Base-by-base conservation (phyloP, 2,113 vertebrate genomes). In the Trachemys scripta region DNA sequence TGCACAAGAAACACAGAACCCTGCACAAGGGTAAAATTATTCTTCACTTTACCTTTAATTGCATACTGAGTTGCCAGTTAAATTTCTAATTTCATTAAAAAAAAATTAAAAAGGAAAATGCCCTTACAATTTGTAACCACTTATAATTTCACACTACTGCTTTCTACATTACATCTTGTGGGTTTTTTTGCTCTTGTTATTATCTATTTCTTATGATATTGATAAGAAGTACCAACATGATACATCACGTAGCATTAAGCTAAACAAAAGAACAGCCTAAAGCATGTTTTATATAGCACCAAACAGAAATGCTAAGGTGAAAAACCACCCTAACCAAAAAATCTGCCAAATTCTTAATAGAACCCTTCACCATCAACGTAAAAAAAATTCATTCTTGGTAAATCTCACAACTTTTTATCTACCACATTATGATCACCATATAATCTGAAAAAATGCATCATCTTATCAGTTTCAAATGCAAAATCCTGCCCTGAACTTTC, bases 181-280 rank as follows among this genome's bases (percentile, higher is more conserved):
- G 38, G 72, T 89, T 91, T 88, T 31, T 38, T 38, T 14, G 42
- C 42, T 69, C 82, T 94, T 13, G 14, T 25, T 20, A 35, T 88
- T 76, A 92, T 88, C 78, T 65, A 57, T 25, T 90, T 94, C 92
- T 92, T 76, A 35, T 76, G 86, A 93, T 90, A 97, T 95, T 94
- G 87, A 95, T 90, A 91, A 38, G 79, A 97, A 95, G 89, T 49
- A 94, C 38, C 87, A 96, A 96, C 93, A 97, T 94, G 96, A 88
- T 47, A 80, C 0, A 90, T 90, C 79, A 94, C 88, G 96, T 94
- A 96, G 96, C 75, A 97, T 96, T 92, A 96, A 97, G 84, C 92
- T 95, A 96, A 95, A 96, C 88, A 95, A 96, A 98, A 97, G 97
- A 90, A 91, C 93, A 92, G 95, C 95, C 94, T 95, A 96, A 89